Percentiles rank a stretch among this genome's conserved stretches.
These are phyloP conservation scores for Staurois parvus DNA, from an alignment of 2,797 vertebrate species.

Conservation along the genomic window DNA sequence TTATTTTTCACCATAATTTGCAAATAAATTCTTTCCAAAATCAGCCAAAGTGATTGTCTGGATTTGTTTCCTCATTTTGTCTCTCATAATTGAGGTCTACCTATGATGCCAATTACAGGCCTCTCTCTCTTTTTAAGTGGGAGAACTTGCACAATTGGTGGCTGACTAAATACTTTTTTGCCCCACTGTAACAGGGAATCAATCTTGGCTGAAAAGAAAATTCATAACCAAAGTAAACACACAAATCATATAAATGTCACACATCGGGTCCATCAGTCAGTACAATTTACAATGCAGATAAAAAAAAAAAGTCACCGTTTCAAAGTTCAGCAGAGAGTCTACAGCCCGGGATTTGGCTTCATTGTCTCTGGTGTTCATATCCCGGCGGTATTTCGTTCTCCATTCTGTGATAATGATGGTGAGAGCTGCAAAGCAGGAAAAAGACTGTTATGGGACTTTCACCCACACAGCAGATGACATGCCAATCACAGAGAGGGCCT, in stretches of 20 bases:
- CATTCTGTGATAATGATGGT: conserved; percentile 95
- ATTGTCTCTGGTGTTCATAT: conserved; percentile 93
- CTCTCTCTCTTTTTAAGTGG: too few relatives aligned
- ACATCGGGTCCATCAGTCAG: neutral
- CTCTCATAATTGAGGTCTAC: too few relatives aligned
- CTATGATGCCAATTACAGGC: too few relatives aligned
- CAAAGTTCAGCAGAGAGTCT: conserved; percentile 95
- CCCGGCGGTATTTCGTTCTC: conserved; percentile 93
- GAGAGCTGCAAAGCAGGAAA: conserved; percentile 76
- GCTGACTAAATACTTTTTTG: too few relatives aligned
- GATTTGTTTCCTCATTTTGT: too few relatives aligned
- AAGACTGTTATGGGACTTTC: neutral
- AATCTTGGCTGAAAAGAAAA: neutral
- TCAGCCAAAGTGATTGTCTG: too few relatives aligned
- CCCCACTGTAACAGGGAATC: neutral
- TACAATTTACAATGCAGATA: neutral
- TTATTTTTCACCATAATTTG: too few relatives aligned
- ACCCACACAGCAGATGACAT: neutral
- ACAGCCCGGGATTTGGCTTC: conserved; percentile 87
- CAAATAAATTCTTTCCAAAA: too few relatives aligned
- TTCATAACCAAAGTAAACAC: too few relatives aligned
- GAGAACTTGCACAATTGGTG: too few relatives aligned
- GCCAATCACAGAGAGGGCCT: too few relatives aligned
- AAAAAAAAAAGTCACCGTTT: conserved; percentile 82
- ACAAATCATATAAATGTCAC: neutral